These are phyloP conservation scores for Tragelaphus imberbis DNA, from an alignment of 2,113 vertebrate species.

Conservation along the genomic window DNA sequence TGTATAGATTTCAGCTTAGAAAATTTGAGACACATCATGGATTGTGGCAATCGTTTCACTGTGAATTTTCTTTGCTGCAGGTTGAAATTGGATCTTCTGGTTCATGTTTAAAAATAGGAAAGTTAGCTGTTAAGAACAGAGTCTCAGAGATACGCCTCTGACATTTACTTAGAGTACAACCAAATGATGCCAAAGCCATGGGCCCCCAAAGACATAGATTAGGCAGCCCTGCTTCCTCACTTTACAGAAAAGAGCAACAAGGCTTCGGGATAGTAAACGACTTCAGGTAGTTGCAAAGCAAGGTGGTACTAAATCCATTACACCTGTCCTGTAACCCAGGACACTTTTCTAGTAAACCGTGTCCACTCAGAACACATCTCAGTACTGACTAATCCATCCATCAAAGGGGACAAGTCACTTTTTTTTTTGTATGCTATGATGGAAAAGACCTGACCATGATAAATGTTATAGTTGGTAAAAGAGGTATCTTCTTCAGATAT, in stretches of 20 bases:
- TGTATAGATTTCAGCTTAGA: constrained; percentile 26
- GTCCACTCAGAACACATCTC: neutral
- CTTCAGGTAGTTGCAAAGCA: neutral
- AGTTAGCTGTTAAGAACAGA: neutral
- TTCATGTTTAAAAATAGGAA: constrained; percentile 56
- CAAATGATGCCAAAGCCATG: neutral
- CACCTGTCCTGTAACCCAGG: neutral
- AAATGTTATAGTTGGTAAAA: neutral
- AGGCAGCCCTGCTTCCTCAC: neutral
- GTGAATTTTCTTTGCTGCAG: neutral
- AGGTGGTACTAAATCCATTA: too few relatives aligned
- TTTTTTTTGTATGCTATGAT: neutral
- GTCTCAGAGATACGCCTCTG: neutral
- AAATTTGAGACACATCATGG: neutral
- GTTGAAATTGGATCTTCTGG: constrained; percentile 51
- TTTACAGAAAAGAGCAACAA: too few relatives aligned
- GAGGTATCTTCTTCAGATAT: neutral
- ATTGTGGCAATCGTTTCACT: neutral
- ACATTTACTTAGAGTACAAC: neutral
- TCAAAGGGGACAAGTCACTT: neutral
- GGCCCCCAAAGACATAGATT: neutral
- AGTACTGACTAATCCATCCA: neutral
- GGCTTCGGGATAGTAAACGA: accelerated
- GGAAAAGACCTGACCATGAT: neutral
- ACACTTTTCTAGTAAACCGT: neutral